Evolutionary conservation across 2,888 invertebrate genomes (phyloP).

Genomic region (Galerucella nymphaeae): DNA sequence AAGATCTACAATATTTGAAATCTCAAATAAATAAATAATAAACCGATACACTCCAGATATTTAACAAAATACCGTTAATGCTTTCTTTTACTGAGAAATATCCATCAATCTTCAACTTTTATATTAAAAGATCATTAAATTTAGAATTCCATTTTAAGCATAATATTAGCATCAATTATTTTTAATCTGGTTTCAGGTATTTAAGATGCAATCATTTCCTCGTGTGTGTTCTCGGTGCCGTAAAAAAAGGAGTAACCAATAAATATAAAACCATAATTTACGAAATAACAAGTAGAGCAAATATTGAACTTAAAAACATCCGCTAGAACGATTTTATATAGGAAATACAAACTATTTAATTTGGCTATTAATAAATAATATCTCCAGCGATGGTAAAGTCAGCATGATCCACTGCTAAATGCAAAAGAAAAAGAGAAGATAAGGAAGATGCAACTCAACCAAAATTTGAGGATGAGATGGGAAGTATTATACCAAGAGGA

Average conservation of each 20-base stretch:
- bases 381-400: no score
- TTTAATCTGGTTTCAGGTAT: neutral
- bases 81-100: slow-evolving; percentile 1
- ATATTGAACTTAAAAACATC: no score
- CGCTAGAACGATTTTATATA: no score
- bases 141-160: slow-evolving; percentile 4
- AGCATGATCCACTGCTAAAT: no score
- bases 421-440: no score
- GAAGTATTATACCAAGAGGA: no score
- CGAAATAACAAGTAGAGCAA: no score
- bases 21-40: neutral
- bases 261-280: neutral
- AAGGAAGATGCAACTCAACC: no score
- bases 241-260: neutral
- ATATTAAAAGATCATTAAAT: slow-evolving; percentile 10
- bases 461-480: no score
- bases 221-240: neutral
- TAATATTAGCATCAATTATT: neutral
- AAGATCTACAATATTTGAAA: no score
- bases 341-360: no score
- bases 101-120: slow-evolving; percentile 4
- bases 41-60: slow-evolving; percentile 20
- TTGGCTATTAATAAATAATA: no score
- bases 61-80: slow-evolving; percentile 14
- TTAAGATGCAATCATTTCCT: neutral